Evolutionary conservation across 2,113 vertebrate genomes (phyloP), one percentile per base, ranked within the genome.

Genomic region (Rallus limicola): DNA sequence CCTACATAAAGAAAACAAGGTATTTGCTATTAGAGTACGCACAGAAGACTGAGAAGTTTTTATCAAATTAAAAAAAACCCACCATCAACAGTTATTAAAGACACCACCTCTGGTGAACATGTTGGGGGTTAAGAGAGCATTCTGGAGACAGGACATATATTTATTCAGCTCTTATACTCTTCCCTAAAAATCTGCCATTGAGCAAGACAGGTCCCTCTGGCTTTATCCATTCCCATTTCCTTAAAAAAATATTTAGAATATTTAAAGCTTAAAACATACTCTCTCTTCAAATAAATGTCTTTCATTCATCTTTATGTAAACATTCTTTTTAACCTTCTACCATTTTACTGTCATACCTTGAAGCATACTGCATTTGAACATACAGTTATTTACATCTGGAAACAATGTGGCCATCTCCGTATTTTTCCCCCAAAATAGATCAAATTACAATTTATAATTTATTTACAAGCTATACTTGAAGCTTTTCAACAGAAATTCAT

Each of bases 1-100:
- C 98, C 99, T 99, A 95, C 23, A 38, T 4, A 82, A 93, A 84
- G 82, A 81, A 84, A 92, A 78, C 9, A 0, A 55, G 36, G 88
- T 88, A 65, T 68, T 90, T 92, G 64, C 36, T 76, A 70, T 71
- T 75, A 78, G 69, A 74, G 72, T 65, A 79, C 19, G 50, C 28
- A 85, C 55, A 76, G 86, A 87, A 86, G 65, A 83, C 21, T 23
- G 75, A 11, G 13, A 55, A 62, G 28, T 64, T 82, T 65, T 5
- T 14, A 94, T 60, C 33, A 82, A 88, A 72, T 78, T 85, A 70
- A 46, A 24, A 46, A 42, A 13, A 33, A 21, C 48, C 48, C 2
- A 34, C 1, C 20, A 79, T 42, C 33, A 64, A 63, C 68, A 68
- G 23, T 64, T 76, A 67, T 58, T 68, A 63, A 63, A 67, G 48